These are phyloP conservation scores for Gibbula magus DNA, from an alignment of 2,888 invertebrate genomes.

Conservation along the genomic window DNA sequence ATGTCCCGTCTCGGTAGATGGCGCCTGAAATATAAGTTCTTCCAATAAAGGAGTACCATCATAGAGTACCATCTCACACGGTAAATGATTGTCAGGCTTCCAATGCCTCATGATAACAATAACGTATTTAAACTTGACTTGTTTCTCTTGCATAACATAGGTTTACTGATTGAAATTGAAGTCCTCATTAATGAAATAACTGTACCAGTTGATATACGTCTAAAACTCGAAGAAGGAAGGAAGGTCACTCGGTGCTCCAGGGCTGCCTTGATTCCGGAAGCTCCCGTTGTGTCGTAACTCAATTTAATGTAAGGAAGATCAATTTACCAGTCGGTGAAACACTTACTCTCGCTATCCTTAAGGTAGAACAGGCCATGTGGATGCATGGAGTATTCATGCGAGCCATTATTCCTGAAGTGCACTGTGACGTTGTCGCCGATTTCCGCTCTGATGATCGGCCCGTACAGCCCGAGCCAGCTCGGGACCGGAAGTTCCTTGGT, in stretches of 20 bases:
- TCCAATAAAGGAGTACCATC: too few relatives aligned
- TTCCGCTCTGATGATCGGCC: constrained; percentile 63
- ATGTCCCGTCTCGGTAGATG: neutral
- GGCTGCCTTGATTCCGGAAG: neutral
- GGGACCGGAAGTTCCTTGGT: constrained; percentile 37
- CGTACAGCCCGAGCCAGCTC: constrained; percentile 47
- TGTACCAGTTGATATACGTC: too few relatives aligned
- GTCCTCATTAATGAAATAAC: too few relatives aligned
- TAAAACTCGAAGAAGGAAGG: too few relatives aligned
- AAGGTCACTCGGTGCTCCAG: too few relatives aligned
- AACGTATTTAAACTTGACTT: too few relatives aligned
- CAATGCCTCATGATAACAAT: too few relatives aligned
- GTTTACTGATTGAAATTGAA: too few relatives aligned
- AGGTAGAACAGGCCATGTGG: constrained; percentile 51
- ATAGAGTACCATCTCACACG: too few relatives aligned
- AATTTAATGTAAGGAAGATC: neutral
- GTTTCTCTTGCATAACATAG: too few relatives aligned
- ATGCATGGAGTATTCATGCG: constrained; percentile 50
- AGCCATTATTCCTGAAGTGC: constrained; percentile 50
- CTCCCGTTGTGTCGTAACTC: neutral
- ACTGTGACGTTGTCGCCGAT: constrained; percentile 61
- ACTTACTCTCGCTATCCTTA: constrained; percentile 6
- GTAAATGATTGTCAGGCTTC: too few relatives aligned
- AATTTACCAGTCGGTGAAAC: too few relatives aligned
- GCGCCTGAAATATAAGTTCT: constrained; percentile 7